phyloP scores from a whole-genome alignment of 2,113 vertebrate species.

The Cairina moschata region DNA sequence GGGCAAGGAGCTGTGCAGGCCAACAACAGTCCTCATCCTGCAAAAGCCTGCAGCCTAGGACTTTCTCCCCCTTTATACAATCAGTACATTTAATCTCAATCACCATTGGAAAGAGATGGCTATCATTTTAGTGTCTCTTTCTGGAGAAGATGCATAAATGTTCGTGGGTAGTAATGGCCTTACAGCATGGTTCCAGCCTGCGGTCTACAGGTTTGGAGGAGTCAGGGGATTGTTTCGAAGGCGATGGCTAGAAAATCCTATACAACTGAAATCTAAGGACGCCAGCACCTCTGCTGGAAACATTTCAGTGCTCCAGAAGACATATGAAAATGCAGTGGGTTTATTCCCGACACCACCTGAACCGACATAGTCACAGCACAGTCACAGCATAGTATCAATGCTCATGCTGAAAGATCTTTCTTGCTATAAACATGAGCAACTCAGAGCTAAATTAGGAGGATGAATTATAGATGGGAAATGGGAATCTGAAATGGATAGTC shows the following conservation, averaged over 20 bases:
- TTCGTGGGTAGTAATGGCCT: neutral
- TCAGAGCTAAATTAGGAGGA: conserved; percentile 38
- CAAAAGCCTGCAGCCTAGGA: neutral
- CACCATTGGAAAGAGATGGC: conserved; percentile 27
- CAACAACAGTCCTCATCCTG: neutral
- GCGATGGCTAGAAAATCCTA: neutral
- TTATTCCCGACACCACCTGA: conserved; percentile 14
- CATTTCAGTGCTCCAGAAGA: neutral
- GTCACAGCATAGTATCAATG: neutral
- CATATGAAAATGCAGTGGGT: conserved; percentile 3
- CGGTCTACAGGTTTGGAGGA: neutral
- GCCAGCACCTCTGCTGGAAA: neutral
- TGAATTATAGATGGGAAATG: conserved; percentile 53
- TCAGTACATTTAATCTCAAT: neutral
- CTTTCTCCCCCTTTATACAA: neutral
- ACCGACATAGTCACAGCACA: neutral
- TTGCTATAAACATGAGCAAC: conserved; percentile 20
- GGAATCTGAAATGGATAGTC: conserved; percentile 48
- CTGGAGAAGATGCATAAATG: conserved; percentile 19
- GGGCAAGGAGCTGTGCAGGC: neutral
- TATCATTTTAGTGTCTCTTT: neutral
- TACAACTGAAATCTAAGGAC: neutral
- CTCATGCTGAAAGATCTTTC: neutral
- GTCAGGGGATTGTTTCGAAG: conserved; percentile 29
- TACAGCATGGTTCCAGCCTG: conserved; percentile 25